phyloP scores from a whole-genome alignment of 2,113 vertebrate species.

The Rhinolophus sinicus region DNA sequence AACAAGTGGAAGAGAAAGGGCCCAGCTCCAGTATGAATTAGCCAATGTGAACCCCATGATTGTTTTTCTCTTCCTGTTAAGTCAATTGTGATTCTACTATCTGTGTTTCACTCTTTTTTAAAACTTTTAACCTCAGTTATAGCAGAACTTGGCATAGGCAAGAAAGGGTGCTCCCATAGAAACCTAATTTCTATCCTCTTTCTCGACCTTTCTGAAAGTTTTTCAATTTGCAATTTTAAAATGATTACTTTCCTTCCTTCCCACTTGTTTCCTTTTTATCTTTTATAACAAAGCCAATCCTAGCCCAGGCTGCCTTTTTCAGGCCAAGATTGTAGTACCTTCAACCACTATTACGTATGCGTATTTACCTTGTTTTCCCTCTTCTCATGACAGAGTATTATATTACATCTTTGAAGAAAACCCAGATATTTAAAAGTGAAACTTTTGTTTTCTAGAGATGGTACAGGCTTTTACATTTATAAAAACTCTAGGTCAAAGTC shows the following conservation, averaged over 20 bases:
- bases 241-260: neutral
- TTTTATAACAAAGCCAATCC: neutral
- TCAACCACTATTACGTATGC: neutral
- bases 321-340: neutral
- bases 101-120: neutral
- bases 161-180: neutral
- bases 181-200: neutral
- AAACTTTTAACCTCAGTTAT: neutral
- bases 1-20: neutral
- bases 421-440: neutral
- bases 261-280: neutral
- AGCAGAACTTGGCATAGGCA: neutral
- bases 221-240: neutral
- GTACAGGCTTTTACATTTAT: neutral
- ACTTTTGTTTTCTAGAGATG: neutral
- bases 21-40: neutral
- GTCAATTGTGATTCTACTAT: neutral
- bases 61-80: neutral
- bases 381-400: neutral
- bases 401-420: neutral
- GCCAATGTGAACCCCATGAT: neutral
- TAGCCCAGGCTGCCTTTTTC: neutral
- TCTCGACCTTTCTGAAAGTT: neutral
- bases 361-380: neutral
- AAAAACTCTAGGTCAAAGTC: neutral